Evolutionary conservation across 2,888 invertebrate genomes (phyloP), one percentile per base, ranked within the genome.

Genomic region (Netelia inedita): DNA sequence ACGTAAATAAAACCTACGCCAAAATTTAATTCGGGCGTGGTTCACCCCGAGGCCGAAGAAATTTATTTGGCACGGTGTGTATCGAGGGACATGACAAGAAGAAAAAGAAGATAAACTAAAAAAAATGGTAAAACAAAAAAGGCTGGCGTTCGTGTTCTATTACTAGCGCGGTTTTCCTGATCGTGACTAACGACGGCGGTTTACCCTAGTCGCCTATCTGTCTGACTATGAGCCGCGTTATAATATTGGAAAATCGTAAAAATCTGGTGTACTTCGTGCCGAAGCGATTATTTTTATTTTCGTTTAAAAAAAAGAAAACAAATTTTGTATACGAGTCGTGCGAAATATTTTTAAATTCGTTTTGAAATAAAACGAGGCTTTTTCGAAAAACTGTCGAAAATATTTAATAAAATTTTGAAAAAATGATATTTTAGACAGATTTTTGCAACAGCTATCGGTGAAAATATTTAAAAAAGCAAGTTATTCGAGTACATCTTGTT

Each of bases 1-100:
- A 55, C 68, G 68, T 84, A 76, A 80, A 84, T 78, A 65, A 76
- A 80, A 84, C 72, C 72, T 76, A 68, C 76, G 72, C 76, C 5
- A 61, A 53, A 53, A 76, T 72, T 80, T 76, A 76, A 80, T 76
- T 84, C 72, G 66, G 83, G 80, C 72, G 76, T 76, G 80, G 68
- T 73, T 65, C 21, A 35, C 78, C 69, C 46, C 14, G 78, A 72
- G 61, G n/a, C 66, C 53, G 28, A 73, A 72, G 50, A 76, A 76
- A 76, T 73, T 80, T 80, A 75, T 83, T 76, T 80, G 76, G 80
- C 73, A 76, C 55, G 53, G 53, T 46, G 59, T 75, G 43, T 19
- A 59, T 46, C 46, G 46, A 55, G 63, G 21, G 19, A 71, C 21
- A 21, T 50, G 35, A 46, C 11, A 11, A 43, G 11, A 9, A 3